phyloP scores from a whole-genome alignment of 1,140 invertebrate genomes.

The Eufriesea mexicana region DNA sequence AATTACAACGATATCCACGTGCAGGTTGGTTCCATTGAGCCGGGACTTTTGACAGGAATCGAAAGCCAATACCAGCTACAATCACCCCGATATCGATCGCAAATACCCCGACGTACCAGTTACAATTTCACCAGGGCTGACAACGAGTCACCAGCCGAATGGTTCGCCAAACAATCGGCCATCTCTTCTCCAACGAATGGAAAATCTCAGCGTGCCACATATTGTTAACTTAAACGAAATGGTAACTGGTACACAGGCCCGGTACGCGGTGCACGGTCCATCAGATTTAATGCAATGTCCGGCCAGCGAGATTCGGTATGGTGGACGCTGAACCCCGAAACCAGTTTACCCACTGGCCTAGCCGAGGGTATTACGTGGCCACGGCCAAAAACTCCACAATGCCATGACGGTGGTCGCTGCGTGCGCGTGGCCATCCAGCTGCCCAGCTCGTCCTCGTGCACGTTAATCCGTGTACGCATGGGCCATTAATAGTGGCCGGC shows the following conservation, averaged over 20 bases:
- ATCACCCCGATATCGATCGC: slow-evolving; percentile 13
- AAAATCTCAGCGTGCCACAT: background rate
- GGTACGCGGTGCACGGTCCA: background rate
- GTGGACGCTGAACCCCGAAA: slow-evolving; percentile 31
- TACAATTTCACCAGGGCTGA: background rate
- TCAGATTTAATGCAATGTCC: slow-evolving; percentile 42
- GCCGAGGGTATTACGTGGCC: slow-evolving; percentile 30
- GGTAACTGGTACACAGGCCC: background rate
- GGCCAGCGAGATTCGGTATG: slow-evolving; percentile 14
- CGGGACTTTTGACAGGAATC: slow-evolving; percentile 21
- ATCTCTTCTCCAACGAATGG: background rate
- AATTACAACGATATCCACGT: slow-evolving; percentile 10
- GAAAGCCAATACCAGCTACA: slow-evolving; percentile 2
- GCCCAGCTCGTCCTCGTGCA: slow-evolving; percentile 20
- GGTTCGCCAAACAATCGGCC: slow-evolving; percentile 3
- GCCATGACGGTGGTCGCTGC: background rate
- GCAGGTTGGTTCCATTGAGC: background rate
- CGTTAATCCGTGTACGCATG: slow-evolving; percentile 65
- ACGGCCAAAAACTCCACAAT: slow-evolving; percentile 50
- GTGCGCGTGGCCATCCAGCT: no score
- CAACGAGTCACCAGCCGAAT: background rate
- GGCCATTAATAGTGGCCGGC: slow-evolving; percentile 63
- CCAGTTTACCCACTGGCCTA: slow-evolving; percentile 30
- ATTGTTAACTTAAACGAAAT: slow-evolving; percentile 2
- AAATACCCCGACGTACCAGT: background rate